Evolutionary conservation across 2,888 invertebrate species (phyloP), one percentile per base, ranked within the genome.

Genomic region (Acanthopleura granulata): DNA sequence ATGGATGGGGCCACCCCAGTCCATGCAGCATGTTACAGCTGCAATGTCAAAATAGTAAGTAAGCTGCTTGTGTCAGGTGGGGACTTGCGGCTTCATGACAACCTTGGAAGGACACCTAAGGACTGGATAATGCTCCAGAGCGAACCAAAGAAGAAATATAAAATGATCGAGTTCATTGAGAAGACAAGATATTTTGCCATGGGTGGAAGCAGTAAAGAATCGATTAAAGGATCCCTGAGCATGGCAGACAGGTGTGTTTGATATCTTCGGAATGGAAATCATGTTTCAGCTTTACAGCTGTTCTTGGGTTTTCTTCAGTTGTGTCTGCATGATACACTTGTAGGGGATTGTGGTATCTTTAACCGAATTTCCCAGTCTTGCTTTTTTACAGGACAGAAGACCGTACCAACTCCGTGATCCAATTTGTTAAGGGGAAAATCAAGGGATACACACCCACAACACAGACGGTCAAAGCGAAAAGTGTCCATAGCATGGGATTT

Each of bases 31-130:
- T 88, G 89, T 76, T 90, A 86, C 78, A 80, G 82, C 62, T 90
- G 91, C 3, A 88, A 89, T 78, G 75, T 87, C 49, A 83, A 86
- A 69, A 83, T 90, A 49, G 76, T 91, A 22, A 84, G 86, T 25
- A 80, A 85, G 30, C 82, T 92, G 57, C 82, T 91, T 9, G 86
- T 88, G 75, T 87, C 87, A 49, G 91, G 91, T 40, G 92, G 91
- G 15, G 91, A 91, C 79, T 84, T 91, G 27, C 81, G 91, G 29
- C 83, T 91, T 11, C 90, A 90, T 80, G 92, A 91, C 79, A 84
- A 84, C 71, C 78, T 85, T n/a, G 86, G 88, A 11, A 83, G 88
- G 62, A 86, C 88, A n/a, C 87, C 89, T 6, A 85, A 82, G 76
- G 87, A 89, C 74, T 90, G 88, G 87, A 87, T 87, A 25, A 73